These are phyloP conservation scores for Numenius phaeopus DNA, from an alignment of 2,797 vertebrate species.

Conservation along the genomic window DNA sequence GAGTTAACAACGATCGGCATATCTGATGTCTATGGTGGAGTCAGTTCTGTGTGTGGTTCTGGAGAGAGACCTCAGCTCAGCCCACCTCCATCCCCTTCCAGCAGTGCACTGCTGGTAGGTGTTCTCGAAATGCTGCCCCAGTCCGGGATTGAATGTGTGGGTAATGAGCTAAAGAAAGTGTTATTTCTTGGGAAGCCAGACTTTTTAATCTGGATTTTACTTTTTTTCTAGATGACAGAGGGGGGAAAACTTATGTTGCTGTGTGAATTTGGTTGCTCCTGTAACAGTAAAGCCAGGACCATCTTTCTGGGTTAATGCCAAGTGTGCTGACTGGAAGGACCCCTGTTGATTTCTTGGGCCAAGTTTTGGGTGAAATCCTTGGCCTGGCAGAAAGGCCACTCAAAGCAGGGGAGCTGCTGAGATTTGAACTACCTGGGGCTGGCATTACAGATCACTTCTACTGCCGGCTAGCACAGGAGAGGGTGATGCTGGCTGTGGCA, in stretches of 20 bases:
- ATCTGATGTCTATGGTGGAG: not conserved
- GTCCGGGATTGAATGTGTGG: conserved; percentile 23
- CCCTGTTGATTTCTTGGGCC: not conserved
- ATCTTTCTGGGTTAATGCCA: not conserved
- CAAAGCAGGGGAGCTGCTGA: not conserved
- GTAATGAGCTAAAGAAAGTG: conserved; percentile 2
- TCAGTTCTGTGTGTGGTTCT: not conserved
- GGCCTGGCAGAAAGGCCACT: not conserved
- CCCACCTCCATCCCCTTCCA: not conserved
- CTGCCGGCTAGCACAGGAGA: rapidly evolving
- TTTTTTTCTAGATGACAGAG: not conserved
- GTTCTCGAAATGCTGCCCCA: not conserved
- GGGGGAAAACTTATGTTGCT: not conserved
- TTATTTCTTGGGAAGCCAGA: conserved; percentile 7
- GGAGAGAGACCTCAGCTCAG: not conserved
- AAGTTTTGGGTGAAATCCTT: not conserved
- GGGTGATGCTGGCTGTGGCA: rapidly evolving
- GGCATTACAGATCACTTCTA: not conserved
- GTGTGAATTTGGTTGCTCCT: not conserved
- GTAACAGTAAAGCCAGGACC: not conserved
- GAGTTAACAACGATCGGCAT: not conserved
- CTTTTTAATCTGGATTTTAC: not conserved
- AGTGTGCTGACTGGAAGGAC: not conserved
- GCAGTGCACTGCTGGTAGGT: not conserved
- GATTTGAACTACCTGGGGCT: not conserved